Evolutionary conservation across 2,797 vertebrate genomes (phyloP).

Genomic region (Anniella stebbinsi): DNA sequence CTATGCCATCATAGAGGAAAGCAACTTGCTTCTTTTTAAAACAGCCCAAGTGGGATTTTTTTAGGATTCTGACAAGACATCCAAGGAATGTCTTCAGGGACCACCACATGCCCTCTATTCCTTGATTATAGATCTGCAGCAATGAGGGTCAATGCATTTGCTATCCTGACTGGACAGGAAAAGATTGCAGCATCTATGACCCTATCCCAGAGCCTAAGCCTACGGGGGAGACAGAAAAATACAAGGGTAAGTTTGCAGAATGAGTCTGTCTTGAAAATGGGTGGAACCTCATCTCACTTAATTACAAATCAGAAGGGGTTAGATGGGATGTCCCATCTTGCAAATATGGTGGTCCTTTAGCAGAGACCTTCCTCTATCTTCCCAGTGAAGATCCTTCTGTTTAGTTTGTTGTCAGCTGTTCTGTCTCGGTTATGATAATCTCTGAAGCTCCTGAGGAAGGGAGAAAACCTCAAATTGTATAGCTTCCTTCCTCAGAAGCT

Average conservation of each 20-base stretch:
- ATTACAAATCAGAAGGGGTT: background rate
- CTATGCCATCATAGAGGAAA: background rate
- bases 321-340: background rate
- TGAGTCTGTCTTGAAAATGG: background rate
- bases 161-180: constrained; percentile 92
- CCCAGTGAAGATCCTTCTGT: background rate
- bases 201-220: constrained; percentile 88
- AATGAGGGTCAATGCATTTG: constrained; percentile 97
- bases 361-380: background rate
- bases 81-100: background rate
- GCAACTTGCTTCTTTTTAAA: background rate
- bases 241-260: constrained; percentile 85
- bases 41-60: background rate
- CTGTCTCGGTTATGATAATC: background rate
- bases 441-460: background rate
- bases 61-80: background rate
- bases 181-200: constrained; percentile 94
- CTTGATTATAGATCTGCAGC: constrained; percentile 86
- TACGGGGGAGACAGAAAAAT: constrained; percentile 84
- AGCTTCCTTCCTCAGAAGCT: too few species aligned
- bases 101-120: background rate
- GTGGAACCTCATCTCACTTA: too few species aligned
- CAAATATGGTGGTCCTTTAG: background rate
- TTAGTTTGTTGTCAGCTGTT: background rate
- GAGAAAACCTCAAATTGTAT: background rate